Conservation (phyloP, 2,888 invertebrate species). For the Peribatodes rhomboidaria region DNA sequence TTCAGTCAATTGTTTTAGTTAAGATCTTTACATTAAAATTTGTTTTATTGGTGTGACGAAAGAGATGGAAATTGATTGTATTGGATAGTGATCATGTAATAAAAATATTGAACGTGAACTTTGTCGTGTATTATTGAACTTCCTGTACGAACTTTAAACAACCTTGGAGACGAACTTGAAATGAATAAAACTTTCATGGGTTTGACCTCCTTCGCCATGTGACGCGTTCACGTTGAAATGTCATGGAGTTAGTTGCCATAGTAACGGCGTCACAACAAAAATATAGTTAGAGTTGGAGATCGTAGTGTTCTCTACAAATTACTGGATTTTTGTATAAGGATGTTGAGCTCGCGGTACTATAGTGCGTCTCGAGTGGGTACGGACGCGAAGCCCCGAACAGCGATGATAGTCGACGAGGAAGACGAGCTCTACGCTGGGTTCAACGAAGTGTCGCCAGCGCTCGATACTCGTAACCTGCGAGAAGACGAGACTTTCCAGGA, state of each 20-base stretch:
- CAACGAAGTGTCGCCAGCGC: conserved; percentile 89
- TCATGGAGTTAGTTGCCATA: conserved; percentile 60
- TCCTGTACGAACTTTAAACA: conserved; percentile 5
- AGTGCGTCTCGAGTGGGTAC: conserved; percentile 74
- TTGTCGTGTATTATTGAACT: conserved; percentile 54
- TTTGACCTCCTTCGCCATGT: conserved; percentile 20
- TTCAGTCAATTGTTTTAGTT: conserved; percentile 76
- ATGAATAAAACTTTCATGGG: conserved; percentile 17
- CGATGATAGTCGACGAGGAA: conserved; percentile 81
- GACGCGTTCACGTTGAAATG: conserved; percentile 16
- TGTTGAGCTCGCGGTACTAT: conserved; percentile 79
- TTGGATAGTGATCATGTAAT: conserved; percentile 80
- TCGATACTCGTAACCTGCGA: conserved; percentile 89
- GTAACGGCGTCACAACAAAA: conserved; percentile 82
- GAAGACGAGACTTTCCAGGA: conserved; percentile 92
- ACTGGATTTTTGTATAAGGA: conserved; percentile 38
- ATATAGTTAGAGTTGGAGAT: conserved; percentile 27
- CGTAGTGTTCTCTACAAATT: neutral
- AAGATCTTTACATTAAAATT: conserved; percentile 61
- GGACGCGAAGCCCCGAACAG: conserved; percentile 75
- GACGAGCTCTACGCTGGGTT: conserved; percentile 90
- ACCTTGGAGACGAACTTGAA: conserved; percentile 11
- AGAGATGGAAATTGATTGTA: conserved; percentile 78
- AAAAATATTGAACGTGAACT: conserved; percentile 78
- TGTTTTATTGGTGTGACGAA: conserved; percentile 79